Percentiles rank a stretch among this genome's conserved stretches.
These are phyloP conservation scores for Pogonomyrmex californicus DNA, from an alignment of 1,140 invertebrate species.

Conservation along the genomic window DNA sequence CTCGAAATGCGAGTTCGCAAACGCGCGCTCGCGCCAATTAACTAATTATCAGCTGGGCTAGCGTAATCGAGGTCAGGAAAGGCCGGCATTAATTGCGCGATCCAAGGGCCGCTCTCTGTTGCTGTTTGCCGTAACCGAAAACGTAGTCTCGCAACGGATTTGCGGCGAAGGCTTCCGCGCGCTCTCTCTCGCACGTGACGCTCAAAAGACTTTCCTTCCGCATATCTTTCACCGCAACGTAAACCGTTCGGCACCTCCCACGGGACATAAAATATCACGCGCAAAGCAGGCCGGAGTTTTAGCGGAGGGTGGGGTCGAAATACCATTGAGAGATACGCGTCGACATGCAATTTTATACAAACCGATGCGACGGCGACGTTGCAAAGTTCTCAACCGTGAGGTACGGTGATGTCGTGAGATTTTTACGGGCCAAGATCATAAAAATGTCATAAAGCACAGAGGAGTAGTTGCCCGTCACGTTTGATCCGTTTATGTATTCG, in stretches of 20 bases:
- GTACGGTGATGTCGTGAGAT: constrained; percentile 26
- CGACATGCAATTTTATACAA: constrained; percentile 48
- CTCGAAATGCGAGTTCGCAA: constrained; percentile 52
- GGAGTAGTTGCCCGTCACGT: constrained; percentile 28
- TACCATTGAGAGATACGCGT: constrained; percentile 32
- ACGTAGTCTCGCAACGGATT: background rate
- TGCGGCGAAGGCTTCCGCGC: background rate
- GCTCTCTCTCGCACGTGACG: no score
- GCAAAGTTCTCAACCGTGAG: background rate
- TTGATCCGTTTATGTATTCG: constrained; percentile 44
- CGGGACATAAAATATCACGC: constrained; percentile 39
- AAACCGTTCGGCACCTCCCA: constrained; percentile 17
- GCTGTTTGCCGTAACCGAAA: background rate
- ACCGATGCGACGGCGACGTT: constrained; percentile 36
- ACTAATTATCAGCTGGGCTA: constrained; percentile 59
- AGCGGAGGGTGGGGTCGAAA: background rate
- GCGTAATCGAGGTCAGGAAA: constrained; percentile 31
- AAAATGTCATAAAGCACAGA: constrained; percentile 43
- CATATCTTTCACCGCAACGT: constrained; percentile 1
- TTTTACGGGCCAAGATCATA: constrained; percentile 48
- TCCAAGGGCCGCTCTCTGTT: constrained; percentile 63
- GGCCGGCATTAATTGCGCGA: constrained; percentile 72
- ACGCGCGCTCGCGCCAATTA: constrained; percentile 59
- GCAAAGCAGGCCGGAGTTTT: background rate
- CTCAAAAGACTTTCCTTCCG: constrained; percentile 11